Evolutionary conservation across 2,113 vertebrate genomes (phyloP).

Genomic region (Trematocara stigmaticum): DNA sequence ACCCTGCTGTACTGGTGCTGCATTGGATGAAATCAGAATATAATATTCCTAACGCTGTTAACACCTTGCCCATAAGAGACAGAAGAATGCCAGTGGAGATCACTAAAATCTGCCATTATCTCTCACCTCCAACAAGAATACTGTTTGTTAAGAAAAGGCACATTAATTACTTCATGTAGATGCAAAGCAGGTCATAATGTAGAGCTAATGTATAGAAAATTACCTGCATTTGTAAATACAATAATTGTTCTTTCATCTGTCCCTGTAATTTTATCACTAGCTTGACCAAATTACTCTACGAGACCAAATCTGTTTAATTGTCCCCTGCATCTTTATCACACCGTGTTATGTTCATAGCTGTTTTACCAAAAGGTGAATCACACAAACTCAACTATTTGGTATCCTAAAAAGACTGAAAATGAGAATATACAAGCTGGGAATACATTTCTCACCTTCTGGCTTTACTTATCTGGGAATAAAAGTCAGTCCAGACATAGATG

Average conservation of each 20-base stretch:
- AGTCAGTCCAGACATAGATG: not conserved
- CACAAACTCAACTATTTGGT: not conserved
- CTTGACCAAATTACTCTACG: not conserved
- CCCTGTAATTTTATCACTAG: not conserved
- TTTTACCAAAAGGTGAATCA: constrained; percentile 28
- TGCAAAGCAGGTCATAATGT: not conserved
- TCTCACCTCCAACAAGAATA: not conserved
- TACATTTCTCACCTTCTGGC: not conserved
- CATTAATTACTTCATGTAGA: not conserved
- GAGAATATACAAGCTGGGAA: not conserved
- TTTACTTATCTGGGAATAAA: not conserved
- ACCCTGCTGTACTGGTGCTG: not conserved
- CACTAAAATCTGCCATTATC: not conserved
- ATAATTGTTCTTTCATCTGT: constrained; percentile 17
- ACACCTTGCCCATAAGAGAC: not conserved
- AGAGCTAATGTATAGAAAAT: not conserved
- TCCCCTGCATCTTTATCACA: constrained; percentile 21
- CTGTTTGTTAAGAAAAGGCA: not conserved
- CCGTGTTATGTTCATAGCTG: constrained; percentile 34
- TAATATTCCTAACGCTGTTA: not conserved
- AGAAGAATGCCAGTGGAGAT: not conserved
- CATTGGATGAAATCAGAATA: not conserved
- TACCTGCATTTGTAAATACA: not conserved
- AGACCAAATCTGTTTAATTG: constrained; percentile 35
- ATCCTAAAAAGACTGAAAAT: not conserved